Conservation (phyloP, 2,888 invertebrate genomes). For the Polydesmus complanatus region DNA sequence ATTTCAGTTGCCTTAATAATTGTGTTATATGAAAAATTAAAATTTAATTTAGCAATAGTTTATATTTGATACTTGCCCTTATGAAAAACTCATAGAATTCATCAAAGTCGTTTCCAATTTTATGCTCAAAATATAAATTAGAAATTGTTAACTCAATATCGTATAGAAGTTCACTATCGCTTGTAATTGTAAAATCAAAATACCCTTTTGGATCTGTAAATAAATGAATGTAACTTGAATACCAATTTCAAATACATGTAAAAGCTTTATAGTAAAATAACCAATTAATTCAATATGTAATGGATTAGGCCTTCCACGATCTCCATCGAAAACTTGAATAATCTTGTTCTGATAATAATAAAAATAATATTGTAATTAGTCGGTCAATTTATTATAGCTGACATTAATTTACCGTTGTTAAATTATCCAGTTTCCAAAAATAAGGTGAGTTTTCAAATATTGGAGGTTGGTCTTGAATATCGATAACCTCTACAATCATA, state of each 20-base stretch:
- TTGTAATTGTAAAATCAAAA: conserved; percentile 41
- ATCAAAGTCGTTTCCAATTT: conserved; percentile 59
- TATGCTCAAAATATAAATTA: conserved; percentile 58
- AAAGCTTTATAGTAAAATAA: conserved; percentile 2
- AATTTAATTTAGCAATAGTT: neutral
- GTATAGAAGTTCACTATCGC: conserved; percentile 33
- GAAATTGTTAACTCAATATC: conserved; percentile 44
- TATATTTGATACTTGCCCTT: conserved; percentile 33
- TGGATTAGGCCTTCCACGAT: conserved; percentile 45
- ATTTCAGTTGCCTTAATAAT: conserved; percentile 51
- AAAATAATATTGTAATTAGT: neutral
- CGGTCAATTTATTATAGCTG: neutral
- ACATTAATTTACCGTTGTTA: too few species aligned
- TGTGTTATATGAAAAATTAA: conserved; percentile 2
- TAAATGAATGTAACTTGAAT: neutral
- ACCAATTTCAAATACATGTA: neutral
- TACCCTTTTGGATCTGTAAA: conserved; percentile 48
- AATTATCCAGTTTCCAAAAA: conserved; percentile 41
- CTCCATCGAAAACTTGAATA: conserved; percentile 74
- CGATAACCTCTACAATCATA: conserved; percentile 57
- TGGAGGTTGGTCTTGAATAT: conserved; percentile 71
- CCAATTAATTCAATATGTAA: conserved; percentile 18
- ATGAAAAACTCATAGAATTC: conserved; percentile 50
- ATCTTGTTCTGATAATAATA: too few species aligned
- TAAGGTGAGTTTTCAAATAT: conserved; percentile 67